Base-by-base conservation (phyloP, 2,888 invertebrate genomes). In the Rhagophthalmus giganteus region DNA sequence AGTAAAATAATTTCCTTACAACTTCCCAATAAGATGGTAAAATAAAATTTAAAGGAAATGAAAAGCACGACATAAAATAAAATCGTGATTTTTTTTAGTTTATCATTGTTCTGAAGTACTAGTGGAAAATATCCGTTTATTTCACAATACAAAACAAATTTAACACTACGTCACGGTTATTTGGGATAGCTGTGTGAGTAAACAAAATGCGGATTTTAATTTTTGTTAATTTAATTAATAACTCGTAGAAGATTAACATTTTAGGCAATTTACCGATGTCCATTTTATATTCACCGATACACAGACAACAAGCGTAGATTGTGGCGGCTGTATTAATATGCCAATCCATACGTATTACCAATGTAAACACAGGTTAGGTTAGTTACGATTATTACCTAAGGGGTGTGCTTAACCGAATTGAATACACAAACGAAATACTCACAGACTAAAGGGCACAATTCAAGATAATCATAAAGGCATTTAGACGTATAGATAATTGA, bases 311-410 rank as follows among this genome's bases (percentile, higher is more conserved):
- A 48, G 37, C 47, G 39, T 24, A 38, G 51, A 60, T 58, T 59
- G 47, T 50, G 48, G 48, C n/a, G 47, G 40, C 40, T 37, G 39
- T 50, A 61, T 61, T 61, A 61, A 60, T 61, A 57, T 53, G 53
- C 54, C 62, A 58, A 59, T 58, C 57, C 54, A 54, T 59, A 44
- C 54, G 51, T 47, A 58, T 55, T 57, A 58, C 57, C 47, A 57
- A 55, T 49, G 56, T 58, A 56, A 57, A 58, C 60, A 58, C 49
- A 56, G 46, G 54, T 55, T 56, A 46, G 49, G 55, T 55, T 58
- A 57, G 55, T 50, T 59, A 41, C 44, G 47, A 58, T 59, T 57
- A 54, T 55, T 53, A 52, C 48, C 57, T 52, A 49, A 47, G 46
- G 55, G 55, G 49, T 48, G 35, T 48, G 34, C 35, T 26, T 48